Conservation (phyloP, 2,113 vertebrate genomes). For the Chloropsis cyanopogon region DNA sequence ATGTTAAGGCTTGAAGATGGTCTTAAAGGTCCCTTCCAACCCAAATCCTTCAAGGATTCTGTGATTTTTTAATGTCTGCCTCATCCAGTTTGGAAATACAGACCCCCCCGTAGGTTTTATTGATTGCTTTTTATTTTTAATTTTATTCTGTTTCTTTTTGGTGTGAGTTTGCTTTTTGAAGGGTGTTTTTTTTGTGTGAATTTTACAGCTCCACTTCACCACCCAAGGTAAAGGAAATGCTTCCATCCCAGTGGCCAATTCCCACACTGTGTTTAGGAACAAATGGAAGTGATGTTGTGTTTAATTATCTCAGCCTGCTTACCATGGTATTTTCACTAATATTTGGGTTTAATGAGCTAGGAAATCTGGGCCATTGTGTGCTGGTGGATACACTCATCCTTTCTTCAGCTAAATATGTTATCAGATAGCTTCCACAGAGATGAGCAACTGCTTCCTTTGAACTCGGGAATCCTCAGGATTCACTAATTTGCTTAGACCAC, state of each 20-base stretch:
- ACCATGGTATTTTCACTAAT: neutral
- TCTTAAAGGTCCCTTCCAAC: neutral
- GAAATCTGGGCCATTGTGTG: neutral
- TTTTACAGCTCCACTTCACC: neutral
- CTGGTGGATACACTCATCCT: neutral
- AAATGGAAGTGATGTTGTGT: neutral
- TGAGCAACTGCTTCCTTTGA: constrained; percentile 37
- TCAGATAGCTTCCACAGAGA: neutral
- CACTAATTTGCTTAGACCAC: constrained; percentile 17
- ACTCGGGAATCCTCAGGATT: neutral
- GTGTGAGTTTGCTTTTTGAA: neutral
- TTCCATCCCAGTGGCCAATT: neutral
- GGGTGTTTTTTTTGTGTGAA: neutral
- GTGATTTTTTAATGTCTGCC: neutral
- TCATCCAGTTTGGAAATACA: neutral
- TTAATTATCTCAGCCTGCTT: constrained; percentile 11
- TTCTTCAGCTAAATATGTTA: neutral
- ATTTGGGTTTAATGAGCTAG: neutral
- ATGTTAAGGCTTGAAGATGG: neutral
- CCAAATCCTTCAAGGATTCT: neutral
- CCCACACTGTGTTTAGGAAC: neutral
- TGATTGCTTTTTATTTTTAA: neutral
- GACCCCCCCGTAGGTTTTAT: neutral
- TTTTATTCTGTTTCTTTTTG: neutral
- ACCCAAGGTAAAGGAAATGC: neutral